Percentiles rank a stretch among this genome's conserved stretches.
These are phyloP conservation scores for Girardinichthys multiradiatus DNA, from an alignment of 2,113 vertebrate species.

Conservation along the genomic window DNA sequence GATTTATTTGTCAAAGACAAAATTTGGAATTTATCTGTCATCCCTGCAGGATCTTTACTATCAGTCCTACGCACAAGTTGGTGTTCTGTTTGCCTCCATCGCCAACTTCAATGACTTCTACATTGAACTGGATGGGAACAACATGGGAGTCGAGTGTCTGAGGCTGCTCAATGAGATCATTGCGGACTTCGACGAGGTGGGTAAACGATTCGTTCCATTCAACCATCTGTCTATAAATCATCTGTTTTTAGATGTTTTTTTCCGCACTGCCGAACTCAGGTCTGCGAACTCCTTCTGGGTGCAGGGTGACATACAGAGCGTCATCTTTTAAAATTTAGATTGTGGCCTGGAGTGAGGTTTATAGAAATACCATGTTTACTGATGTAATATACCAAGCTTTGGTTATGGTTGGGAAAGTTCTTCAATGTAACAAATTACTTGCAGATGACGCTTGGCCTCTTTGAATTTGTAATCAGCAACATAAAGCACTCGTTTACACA, in stretches of 20 bases:
- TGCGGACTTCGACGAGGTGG: constrained; percentile 97
- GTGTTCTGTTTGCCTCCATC: constrained; percentile 98
- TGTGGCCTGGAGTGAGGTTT: constrained; percentile 39
- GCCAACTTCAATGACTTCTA: constrained; percentile 99
- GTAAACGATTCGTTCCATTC: constrained; percentile 19
- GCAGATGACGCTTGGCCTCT: constrained; percentile 49
- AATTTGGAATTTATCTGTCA: not conserved
- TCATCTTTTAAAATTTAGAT: constrained; percentile 41
- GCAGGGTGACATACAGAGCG: constrained; percentile 1
- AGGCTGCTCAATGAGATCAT: constrained; percentile 98
- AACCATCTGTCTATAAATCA: constrained; percentile 28
- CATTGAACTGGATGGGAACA: constrained; percentile 98
- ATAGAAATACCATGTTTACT: constrained; percentile 49
- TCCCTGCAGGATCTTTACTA: constrained; percentile 93
- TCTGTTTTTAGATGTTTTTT: constrained; percentile 7
- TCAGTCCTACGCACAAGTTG: constrained; percentile 98
- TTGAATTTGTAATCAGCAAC: constrained; percentile 51
- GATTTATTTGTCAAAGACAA: not conserved
- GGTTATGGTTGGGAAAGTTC: constrained; percentile 53
- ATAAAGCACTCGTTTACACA: constrained; percentile 48
- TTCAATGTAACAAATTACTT: constrained; percentile 53
- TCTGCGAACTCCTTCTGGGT: not conserved
- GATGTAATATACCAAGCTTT: constrained; percentile 47
- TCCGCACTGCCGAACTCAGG: not conserved
- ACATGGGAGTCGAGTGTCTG: constrained; percentile 99